Conservation (phyloP, 2,113 vertebrate species). For the Marmota flaviventris region DNA sequence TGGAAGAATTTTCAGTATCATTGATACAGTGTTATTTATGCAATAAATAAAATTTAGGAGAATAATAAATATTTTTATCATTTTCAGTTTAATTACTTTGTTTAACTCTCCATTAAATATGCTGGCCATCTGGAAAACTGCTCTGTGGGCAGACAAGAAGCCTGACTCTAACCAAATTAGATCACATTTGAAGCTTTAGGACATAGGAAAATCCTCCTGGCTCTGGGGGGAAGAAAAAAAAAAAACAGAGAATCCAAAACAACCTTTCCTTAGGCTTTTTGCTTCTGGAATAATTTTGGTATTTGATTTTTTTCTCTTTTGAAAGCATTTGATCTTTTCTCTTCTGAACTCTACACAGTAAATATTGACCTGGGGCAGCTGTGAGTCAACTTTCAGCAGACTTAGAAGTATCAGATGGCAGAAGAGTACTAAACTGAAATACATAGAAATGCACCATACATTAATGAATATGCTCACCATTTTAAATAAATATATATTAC, state of each 20-base stretch:
- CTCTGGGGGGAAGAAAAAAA: not conserved
- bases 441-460: not conserved
- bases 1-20: not conserved
- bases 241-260: not conserved
- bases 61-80: not conserved
- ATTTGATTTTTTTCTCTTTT: conserved; percentile 42
- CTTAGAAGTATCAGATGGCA: not conserved
- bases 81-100: conserved; percentile 29
- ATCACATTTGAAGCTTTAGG: not conserved
- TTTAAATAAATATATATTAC: not conserved
- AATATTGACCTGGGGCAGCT: not conserved
- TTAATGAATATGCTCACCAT: not conserved
- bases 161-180: not conserved
- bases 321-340: not conserved
- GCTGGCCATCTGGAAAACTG: not conserved
- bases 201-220: not conserved
- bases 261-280: not conserved
- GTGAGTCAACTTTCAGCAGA: not conserved
- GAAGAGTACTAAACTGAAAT: not conserved
- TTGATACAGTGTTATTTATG: not conserved
- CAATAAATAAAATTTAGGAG: not conserved
- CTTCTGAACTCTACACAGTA: conserved; percentile 20
- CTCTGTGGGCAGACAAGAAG: not conserved
- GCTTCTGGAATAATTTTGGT: not conserved
- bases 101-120: not conserved